Evolutionary conservation across 2,113 vertebrate genomes (phyloP).

Genomic region (Leiothrix lutea): DNA sequence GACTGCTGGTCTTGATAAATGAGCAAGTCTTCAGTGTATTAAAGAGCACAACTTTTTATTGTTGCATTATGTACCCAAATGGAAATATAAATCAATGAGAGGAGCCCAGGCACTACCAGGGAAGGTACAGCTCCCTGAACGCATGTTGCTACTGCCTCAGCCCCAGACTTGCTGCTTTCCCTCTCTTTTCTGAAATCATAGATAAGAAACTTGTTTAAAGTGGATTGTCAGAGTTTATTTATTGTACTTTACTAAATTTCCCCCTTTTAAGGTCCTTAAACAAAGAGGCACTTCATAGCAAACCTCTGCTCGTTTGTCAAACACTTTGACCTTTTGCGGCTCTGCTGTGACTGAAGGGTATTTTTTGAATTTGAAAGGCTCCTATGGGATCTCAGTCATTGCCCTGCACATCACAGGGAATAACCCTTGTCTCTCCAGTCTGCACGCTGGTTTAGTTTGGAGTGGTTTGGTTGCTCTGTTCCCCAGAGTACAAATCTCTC

Average conservation of each 20-base stretch:
- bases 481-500: background rate
- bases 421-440: background rate
- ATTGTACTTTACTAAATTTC: background rate
- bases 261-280: constrained; percentile 11
- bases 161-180: background rate
- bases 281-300: background rate
- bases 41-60: background rate
- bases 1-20: background rate
- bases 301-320: background rate
- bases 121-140: background rate
- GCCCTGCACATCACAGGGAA: background rate
- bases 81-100: background rate
- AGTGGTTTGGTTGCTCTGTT: background rate
- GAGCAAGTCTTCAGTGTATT: background rate
- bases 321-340: background rate
- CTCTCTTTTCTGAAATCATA: background rate
- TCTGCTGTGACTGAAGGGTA: background rate
- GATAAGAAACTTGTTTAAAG: background rate
- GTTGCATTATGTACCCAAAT: background rate
- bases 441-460: fast-evolving
- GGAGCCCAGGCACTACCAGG: fast-evolving
- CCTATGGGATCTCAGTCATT: background rate
- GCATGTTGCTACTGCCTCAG: background rate
- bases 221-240: background rate
- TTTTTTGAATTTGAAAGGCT: background rate